Percentiles rank a stretch among this genome's conserved stretches.
Evolutionary conservation across 2,888 invertebrate genomes (phyloP).

Genomic region (Therioaphis trifolii): DNA sequence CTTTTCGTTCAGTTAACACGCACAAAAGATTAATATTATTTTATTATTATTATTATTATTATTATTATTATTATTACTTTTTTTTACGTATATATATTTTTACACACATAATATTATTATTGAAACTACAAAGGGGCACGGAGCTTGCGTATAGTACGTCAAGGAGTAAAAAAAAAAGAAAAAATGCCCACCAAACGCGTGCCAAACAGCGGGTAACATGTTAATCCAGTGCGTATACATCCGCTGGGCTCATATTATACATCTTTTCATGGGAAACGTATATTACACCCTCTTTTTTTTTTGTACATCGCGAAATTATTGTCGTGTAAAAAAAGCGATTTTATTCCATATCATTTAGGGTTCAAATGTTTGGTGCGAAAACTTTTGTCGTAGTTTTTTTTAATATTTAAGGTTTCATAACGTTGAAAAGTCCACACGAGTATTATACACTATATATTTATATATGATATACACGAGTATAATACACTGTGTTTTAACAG

Average conservation of each 20-base stretch:
- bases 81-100: conserved; percentile 1
- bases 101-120: conserved; percentile 42
- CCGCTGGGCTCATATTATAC: conserved; percentile 24
- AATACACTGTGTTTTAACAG: no score
- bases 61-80: no score
- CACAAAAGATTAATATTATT: conserved; percentile 35
- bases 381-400: not conserved
- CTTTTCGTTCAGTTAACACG: conserved; percentile 61
- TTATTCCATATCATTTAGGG: conserved; percentile 28
- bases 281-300: conserved; percentile 53
- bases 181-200: conserved; percentile 60
- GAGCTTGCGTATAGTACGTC: conserved; percentile 39
- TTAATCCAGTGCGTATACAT: conserved; percentile 52
- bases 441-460: no score
- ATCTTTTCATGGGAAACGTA: conserved; percentile 54
- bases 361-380: conserved; percentile 12
- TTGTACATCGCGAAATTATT: conserved; percentile 46
- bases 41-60: no score
- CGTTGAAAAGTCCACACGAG: no score
- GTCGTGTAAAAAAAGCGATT: conserved; percentile 32
- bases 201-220: conserved; percentile 63
- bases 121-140: conserved; percentile 24
- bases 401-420: no score
- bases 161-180: conserved; percentile 31
- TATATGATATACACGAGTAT: no score